Evolutionary conservation across 2,113 vertebrate genomes (phyloP).

Genomic region (Spermophilus dauricus): DNA sequence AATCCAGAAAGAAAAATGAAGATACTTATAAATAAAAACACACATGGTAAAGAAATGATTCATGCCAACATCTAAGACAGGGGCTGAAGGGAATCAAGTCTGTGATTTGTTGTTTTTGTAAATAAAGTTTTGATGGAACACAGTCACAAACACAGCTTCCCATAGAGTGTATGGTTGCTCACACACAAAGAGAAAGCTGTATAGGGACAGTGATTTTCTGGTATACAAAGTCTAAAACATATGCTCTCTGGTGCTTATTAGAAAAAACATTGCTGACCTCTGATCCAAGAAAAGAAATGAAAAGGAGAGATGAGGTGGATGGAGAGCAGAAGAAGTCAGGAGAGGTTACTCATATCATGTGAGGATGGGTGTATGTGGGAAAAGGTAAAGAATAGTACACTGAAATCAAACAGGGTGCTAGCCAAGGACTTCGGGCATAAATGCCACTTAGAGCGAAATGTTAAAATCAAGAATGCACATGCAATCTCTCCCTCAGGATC

Average conservation of each 20-base stretch:
- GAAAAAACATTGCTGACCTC: neutral
- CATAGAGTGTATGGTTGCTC: neutral
- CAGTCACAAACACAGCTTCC: neutral
- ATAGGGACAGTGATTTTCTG: neutral
- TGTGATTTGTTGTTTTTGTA: neutral
- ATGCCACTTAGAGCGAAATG: neutral
- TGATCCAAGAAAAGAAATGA: neutral
- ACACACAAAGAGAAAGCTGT: neutral
- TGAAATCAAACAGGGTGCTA: neutral
- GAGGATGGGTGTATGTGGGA: neutral
- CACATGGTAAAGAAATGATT: neutral
- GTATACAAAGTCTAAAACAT: neutral
- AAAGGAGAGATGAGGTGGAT: neutral
- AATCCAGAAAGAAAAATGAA: neutral
- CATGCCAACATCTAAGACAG: neutral
- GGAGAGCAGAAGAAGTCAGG: neutral
- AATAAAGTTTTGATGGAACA: neutral
- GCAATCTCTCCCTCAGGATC: neutral
- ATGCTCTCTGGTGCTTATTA: neutral
- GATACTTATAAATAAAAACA: neutral
- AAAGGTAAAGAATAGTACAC: neutral
- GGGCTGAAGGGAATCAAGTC: neutral
- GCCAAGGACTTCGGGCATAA: neutral
- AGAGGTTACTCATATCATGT: rapidly evolving
- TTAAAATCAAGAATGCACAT: neutral